phyloP scores from a whole-genome alignment of 2,888 invertebrate species.

The Drosophila kanekoi region DNA sequence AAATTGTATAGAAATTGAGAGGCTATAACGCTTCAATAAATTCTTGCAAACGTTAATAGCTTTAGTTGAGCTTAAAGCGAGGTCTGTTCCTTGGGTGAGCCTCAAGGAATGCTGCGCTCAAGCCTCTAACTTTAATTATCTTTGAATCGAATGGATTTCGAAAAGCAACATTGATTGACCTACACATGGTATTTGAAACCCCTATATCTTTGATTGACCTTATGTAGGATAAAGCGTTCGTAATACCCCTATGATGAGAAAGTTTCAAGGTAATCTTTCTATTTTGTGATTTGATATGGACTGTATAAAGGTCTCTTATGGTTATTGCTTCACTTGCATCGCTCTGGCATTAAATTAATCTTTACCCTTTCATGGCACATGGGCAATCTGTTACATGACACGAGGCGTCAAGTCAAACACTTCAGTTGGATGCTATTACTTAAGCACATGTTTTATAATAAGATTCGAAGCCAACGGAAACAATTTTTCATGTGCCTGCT shows the following conservation, averaged over 20 bases:
- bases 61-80: neutral
- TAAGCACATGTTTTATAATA: slow-evolving; percentile 81
- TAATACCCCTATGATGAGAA: no score
- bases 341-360: slow-evolving; percentile 51
- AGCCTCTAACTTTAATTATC: no score
- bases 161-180: no score
- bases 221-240: no score
- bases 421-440: slow-evolving; percentile 75
- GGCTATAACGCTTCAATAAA: neutral
- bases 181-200: no score
- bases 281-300: slow-evolving; percentile 3
- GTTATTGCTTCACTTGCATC: slow-evolving; percentile 17
- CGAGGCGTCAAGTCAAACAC: slow-evolving; percentile 60
- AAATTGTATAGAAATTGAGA: neutral
- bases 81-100: neutral
- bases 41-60: neutral
- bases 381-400: slow-evolving; percentile 78
- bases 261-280: neutral
- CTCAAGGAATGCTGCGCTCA: no score
- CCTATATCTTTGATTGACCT: no score
- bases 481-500: slow-evolving; percentile 74
- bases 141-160: no score
- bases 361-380: slow-evolving; percentile 59
- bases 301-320: slow-evolving; percentile 1
- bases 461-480: slow-evolving; percentile 57